phyloP scores from a whole-genome alignment of 2,113 vertebrate genomes.

The Ptychochromis oligacanthus region DNA sequence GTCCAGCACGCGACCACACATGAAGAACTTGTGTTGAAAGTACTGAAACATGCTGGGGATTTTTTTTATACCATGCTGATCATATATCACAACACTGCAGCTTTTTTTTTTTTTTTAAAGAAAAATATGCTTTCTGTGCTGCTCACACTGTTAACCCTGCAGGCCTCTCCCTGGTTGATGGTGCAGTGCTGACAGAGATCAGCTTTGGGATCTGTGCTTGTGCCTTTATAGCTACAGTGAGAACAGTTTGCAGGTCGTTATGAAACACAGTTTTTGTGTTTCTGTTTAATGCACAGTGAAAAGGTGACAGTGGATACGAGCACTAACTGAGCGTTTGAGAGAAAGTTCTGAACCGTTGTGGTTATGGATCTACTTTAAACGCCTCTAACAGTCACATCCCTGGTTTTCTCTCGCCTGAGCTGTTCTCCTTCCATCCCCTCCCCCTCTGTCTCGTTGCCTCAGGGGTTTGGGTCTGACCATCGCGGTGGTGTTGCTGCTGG shows the following conservation, averaged over 20 bases:
- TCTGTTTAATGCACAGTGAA: no score
- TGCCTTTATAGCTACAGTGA: background rate
- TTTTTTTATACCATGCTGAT: background rate
- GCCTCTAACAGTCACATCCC: no score
- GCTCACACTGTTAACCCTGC: no score
- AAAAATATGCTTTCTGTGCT: no score
- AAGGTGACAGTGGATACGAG: background rate
- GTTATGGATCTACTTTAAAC: background rate
- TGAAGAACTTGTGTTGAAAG: background rate
- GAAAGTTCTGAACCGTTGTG: no score
- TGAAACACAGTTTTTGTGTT: background rate
- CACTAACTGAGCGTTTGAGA: no score
- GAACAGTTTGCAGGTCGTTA: fast-evolving
- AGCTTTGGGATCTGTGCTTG: background rate
- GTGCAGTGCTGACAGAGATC: background rate
- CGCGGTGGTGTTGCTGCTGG: constrained; percentile 85
- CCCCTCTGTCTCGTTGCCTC: background rate
- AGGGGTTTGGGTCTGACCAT: constrained; percentile 86
- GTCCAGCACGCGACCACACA: background rate
- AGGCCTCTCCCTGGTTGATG: background rate
- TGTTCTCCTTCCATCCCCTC: no score
- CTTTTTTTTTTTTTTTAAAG: no score
- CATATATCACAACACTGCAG: no score
- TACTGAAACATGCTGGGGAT: background rate
- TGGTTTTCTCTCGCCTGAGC: no score